A percentile compares a stretch with the other conserved stretches of the same genome.
These are phyloP conservation scores for Sebastes matsubarae DNA, from an alignment of 2,797 vertebrate genomes.

Conservation along the genomic window DNA sequence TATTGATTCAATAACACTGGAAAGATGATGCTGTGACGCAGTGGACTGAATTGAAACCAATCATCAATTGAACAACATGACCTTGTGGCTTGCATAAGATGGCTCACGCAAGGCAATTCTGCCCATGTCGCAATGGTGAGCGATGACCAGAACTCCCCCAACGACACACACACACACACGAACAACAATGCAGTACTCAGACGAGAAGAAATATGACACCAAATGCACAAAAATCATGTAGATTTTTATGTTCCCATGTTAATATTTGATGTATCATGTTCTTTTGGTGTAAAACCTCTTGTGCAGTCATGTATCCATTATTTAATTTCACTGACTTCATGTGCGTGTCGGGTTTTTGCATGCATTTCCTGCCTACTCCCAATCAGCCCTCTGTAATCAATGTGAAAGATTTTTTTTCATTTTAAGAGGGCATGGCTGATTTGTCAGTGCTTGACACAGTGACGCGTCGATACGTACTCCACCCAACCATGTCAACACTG, in stretches of 20 bases:
- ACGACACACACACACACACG: background rate
- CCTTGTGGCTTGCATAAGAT: constrained; percentile 57
- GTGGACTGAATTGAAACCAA: constrained; percentile 19
- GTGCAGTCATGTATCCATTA: constrained; percentile 8
- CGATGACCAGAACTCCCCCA: constrained; percentile 14
- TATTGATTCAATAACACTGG: constrained; percentile 27
- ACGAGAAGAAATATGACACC: background rate
- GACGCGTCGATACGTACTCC: constrained; percentile 60
- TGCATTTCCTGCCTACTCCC: constrained; percentile 19
- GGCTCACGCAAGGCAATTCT: constrained; percentile 27
- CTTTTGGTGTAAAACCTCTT: background rate
- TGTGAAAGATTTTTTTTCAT: constrained; percentile 55
- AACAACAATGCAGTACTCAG: background rate
- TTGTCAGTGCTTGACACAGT: constrained; percentile 61
- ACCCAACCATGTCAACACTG: constrained; percentile 62
- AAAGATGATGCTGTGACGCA: constrained; percentile 23
- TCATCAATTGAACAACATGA: constrained; percentile 20
- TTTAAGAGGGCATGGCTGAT: constrained; percentile 58
- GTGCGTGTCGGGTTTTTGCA: constrained; percentile 32
- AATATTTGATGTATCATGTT: background rate
- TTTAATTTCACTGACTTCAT: constrained; percentile 36
- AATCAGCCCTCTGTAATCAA: constrained; percentile 52
- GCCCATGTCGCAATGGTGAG: constrained; percentile 2
- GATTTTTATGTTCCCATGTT: constrained; percentile 1
- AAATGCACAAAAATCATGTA: background rate